A percentile compares a stretch with the other conserved stretches of the same genome.
These are phyloP conservation scores for Apostichopus japonicus DNA, from an alignment of 35 echinoderm and acorn worm species.

Conservation along the genomic window DNA sequence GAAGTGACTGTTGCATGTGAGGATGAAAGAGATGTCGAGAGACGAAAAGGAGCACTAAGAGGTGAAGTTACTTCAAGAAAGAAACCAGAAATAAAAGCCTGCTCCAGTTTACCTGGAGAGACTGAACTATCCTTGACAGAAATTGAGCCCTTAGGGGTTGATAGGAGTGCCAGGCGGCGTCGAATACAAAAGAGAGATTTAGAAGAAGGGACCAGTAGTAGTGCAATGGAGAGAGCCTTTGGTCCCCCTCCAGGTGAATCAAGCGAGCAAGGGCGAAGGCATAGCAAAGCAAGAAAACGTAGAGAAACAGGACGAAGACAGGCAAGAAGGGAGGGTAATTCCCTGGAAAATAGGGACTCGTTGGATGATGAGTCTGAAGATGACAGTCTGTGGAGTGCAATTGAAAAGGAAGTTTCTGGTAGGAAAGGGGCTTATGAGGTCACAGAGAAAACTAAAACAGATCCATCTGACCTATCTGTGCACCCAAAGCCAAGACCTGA, in stretches of 20 bases:
- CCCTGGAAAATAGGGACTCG: background rate
- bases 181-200: slow-evolving; percentile 29
- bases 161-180: background rate
- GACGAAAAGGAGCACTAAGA: background rate
- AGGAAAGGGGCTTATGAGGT: background rate
- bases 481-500: slow-evolving; percentile 23
- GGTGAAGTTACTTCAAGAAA: background rate
- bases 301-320: slow-evolving; percentile 2
- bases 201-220: slow-evolving; percentile 10
- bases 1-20: slow-evolving; percentile 41
- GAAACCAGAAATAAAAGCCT: slow-evolving; percentile 16
- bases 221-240: slow-evolving; percentile 38
- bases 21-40: slow-evolving; percentile 27
- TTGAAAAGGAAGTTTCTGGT: background rate
- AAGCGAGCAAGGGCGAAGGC: slow-evolving; percentile 16
- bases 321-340: background rate
- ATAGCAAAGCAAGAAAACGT: slow-evolving; percentile 33
- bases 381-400: slow-evolving; percentile 42
- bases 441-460: background rate
- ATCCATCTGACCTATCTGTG: background rate
- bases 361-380: slow-evolving; percentile 27
- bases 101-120: slow-evolving; percentile 18
- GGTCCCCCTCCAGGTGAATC: background rate
- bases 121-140: slow-evolving; percentile 27
- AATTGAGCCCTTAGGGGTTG: background rate